Conservation (phyloP, 2,888 invertebrate species). For the Eilema depressum region DNA sequence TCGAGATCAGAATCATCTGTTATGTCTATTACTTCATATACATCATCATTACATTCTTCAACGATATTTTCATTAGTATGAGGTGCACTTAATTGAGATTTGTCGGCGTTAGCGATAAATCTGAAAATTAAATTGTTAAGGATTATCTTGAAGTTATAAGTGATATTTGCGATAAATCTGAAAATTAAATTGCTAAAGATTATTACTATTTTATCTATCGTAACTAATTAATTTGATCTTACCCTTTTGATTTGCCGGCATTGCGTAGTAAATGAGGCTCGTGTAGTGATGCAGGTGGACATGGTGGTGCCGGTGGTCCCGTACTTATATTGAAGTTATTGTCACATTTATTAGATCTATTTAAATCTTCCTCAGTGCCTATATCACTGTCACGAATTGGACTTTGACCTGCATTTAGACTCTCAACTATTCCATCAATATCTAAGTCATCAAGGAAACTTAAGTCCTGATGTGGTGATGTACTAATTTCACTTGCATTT, state of each 20-base stretch:
- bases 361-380: neutral
- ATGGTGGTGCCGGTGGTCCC: neutral
- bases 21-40: constrained; percentile 28
- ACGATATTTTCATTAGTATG: neutral
- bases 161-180: constrained; percentile 7
- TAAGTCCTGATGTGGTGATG: constrained; percentile 56
- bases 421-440: constrained; percentile 73
- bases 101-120: neutral
- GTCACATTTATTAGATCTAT: neutral
- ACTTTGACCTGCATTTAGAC: constrained; percentile 48
- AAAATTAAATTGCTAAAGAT: neutral
- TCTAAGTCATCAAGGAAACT: constrained; percentile 76
- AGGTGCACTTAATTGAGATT: neutral
- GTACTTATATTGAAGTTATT: neutral
- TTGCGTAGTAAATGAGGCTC: neutral
- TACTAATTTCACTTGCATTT: constrained; percentile 28
- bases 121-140: constrained; percentile 10
- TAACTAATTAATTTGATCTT: constrained; percentile 2
- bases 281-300: neutral
- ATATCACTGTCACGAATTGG: constrained; percentile 7
- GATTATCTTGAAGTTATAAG: neutral
- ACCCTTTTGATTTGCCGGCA: constrained; percentile 10
- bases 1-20: constrained; percentile 14
- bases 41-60: constrained; percentile 15
- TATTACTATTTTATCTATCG: neutral